Conservation (phyloP, 2,888 invertebrate genomes). For the Malthinus flaveolus region DNA sequence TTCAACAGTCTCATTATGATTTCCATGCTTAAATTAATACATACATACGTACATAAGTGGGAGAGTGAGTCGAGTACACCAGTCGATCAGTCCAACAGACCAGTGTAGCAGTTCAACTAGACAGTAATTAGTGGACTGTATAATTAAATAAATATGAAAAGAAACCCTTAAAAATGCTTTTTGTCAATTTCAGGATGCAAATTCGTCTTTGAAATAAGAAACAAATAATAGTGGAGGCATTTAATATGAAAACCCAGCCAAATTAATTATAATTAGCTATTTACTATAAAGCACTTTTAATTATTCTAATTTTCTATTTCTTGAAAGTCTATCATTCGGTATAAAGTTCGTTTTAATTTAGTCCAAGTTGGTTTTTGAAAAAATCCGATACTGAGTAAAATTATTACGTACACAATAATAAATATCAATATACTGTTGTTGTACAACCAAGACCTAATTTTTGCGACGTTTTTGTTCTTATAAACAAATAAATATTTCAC, state of each 20-base stretch:
- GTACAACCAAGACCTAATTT: constrained; percentile 24
- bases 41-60: too few relatives aligned
- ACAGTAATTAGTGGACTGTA: too few relatives aligned
- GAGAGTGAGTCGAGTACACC: too few relatives aligned
- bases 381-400: constrained; percentile 29
- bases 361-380: constrained; percentile 28
- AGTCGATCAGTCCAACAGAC: too few relatives aligned
- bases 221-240: too few relatives aligned
- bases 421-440: constrained; percentile 27
- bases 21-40: too few relatives aligned
- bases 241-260: too few relatives aligned
- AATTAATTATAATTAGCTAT: neutral
- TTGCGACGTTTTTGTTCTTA: constrained; percentile 33
- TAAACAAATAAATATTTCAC: constrained; percentile 78
- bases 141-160: too few relatives aligned
- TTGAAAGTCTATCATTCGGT: constrained; percentile 12
- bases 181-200: neutral
- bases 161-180: neutral
- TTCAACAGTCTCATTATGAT: too few relatives aligned
- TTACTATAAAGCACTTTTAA: neutral
- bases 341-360: constrained; percentile 19
- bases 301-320: constrained; percentile 5
- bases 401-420: constrained; percentile 23
- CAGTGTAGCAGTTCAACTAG: too few relatives aligned
- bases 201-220: too few relatives aligned